A percentile compares a stretch with the other conserved stretches of the same genome.
phyloP scores from a whole-genome alignment of 2,113 vertebrate species.

The Hoplias malabaricus region DNA sequence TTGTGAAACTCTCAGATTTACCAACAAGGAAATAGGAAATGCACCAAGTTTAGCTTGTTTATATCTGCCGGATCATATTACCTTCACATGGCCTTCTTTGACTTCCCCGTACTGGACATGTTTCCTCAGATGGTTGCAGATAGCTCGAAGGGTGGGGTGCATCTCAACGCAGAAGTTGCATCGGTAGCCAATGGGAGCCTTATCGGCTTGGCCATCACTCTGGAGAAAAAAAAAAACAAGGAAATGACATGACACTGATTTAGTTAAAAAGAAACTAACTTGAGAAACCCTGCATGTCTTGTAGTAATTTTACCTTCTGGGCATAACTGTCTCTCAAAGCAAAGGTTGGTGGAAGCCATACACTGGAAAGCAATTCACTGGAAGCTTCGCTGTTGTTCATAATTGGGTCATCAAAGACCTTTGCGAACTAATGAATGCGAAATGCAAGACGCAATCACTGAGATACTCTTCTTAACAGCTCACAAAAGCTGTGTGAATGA shows the following conservation, averaged over 20 bases:
- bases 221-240: conserved; percentile 13
- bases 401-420: background rate
- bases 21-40: too few relatives aligned
- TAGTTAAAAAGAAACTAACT: background rate
- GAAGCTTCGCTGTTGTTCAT: background rate
- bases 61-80: conserved; percentile 54
- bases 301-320: background rate
- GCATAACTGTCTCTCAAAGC: background rate
- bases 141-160: conserved; percentile 92
- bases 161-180: conserved; percentile 98
- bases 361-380: too few relatives aligned
- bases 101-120: conserved; percentile 92
- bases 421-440: background rate
- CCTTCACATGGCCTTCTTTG: conserved; percentile 78
- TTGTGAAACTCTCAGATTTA: too few relatives aligned
- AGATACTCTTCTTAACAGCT: background rate
- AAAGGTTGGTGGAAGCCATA: background rate
- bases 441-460: background rate
- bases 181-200: conserved; percentile 85
- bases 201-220: conserved; percentile 60
- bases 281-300: background rate
- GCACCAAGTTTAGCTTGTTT: background rate
- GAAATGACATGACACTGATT: background rate
- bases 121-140: conserved; percentile 97
- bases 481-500: background rate